Percentiles rank a stretch among this genome's conserved stretches.
These are phyloP conservation scores for Ectobius pallidus DNA, from an alignment of 2,888 invertebrate genomes.

Conservation along the genomic window DNA sequence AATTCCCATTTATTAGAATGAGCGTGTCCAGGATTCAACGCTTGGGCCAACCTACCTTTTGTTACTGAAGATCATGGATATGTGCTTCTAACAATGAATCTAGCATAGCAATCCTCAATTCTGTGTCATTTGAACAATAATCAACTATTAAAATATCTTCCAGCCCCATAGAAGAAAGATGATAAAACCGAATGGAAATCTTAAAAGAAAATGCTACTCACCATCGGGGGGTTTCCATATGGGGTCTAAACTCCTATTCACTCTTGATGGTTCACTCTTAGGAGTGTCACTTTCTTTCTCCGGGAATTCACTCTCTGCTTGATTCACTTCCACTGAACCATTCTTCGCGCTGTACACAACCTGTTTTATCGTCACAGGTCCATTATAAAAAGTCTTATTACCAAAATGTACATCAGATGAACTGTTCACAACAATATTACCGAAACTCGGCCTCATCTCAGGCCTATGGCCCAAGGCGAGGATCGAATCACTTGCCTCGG, in stretches of 20 bases:
- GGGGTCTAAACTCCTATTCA: neutral
- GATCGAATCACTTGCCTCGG: neutral
- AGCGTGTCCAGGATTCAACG: too few species aligned
- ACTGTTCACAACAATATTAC: conserved; percentile 68
- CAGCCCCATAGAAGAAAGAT: too few species aligned
- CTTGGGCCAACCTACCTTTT: too few species aligned
- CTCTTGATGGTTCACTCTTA: neutral
- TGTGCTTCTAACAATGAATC: too few species aligned
- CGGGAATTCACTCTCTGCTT: neutral
- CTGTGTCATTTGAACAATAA: too few species aligned
- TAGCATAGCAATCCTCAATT: too few species aligned
- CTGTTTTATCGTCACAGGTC: conserved; percentile 79
- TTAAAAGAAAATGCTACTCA: too few species aligned
- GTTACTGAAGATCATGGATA: too few species aligned
- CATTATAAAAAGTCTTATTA: conserved; percentile 76
- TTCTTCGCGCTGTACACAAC: conserved; percentile 61
- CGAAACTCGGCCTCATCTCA: conserved; percentile 52
- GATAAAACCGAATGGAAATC: too few species aligned
- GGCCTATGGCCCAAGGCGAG: neutral
- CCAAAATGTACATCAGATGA: conserved; percentile 78
- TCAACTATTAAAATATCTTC: too few species aligned
- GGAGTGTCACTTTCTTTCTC: neutral
- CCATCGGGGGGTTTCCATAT: neutral
- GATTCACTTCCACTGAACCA: neutral
- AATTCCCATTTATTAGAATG: too few species aligned